A percentile compares a stretch with the other conserved stretches of the same genome.
Evolutionary conservation across 2,797 vertebrate species (phyloP).

Genomic region (Acanthopagrus latus): DNA sequence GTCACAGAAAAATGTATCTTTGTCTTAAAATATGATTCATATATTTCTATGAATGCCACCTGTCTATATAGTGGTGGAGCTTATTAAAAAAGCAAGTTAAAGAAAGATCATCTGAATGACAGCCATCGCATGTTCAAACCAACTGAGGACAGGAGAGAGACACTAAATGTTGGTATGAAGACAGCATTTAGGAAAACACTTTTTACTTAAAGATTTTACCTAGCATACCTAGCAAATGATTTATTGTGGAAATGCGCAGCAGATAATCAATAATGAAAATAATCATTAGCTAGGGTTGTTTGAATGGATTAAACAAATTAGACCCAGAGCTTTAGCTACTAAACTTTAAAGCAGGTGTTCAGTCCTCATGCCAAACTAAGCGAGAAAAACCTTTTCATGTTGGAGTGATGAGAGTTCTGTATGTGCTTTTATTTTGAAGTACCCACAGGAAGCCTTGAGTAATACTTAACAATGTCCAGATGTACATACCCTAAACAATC

Average conservation of each 20-base stretch:
- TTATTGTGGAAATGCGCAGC: too few relatives aligned
- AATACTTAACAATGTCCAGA: background rate
- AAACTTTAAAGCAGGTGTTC: too few relatives aligned
- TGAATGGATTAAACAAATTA: too few relatives aligned
- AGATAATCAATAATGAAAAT: too few relatives aligned
- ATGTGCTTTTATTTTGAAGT: constrained; percentile 48
- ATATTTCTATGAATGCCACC: background rate
- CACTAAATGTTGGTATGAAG: background rate
- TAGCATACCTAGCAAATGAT: too few relatives aligned
- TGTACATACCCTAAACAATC: too few relatives aligned
- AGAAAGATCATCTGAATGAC: background rate
- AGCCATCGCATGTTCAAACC: background rate
- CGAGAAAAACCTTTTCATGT: too few relatives aligned
- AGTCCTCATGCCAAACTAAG: too few relatives aligned
- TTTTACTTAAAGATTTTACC: too few relatives aligned
- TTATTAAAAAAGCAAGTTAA: background rate
- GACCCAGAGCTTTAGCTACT: too few relatives aligned
- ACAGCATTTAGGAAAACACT: background rate
- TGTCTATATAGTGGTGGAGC: background rate
- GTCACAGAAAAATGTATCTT: background rate
- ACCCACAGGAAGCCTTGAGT: constrained; percentile 35
- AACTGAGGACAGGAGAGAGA: background rate
- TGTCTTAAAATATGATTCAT: background rate
- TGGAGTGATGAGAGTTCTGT: background rate
- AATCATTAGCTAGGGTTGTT: too few relatives aligned